Conservation (phyloP, 2,113 vertebrate genomes). For the Pampusana beccarii region DNA sequence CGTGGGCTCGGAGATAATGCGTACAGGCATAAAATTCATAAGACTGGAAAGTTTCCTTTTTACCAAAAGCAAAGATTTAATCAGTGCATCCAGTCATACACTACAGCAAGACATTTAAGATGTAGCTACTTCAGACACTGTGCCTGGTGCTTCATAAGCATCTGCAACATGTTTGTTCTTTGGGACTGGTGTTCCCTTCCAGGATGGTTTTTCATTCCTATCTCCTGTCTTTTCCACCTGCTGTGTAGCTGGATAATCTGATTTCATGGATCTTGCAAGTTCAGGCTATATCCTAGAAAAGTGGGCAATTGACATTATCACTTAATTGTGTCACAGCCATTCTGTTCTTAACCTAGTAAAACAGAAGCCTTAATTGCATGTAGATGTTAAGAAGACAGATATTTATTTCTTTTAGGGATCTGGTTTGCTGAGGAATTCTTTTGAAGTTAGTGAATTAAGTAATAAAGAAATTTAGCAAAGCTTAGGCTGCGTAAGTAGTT, state of each 20-base stretch:
- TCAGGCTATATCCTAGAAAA: neutral
- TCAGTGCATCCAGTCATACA: neutral
- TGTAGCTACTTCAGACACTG: neutral
- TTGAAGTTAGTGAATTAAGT: neutral
- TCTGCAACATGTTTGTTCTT: neutral
- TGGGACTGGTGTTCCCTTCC: neutral
- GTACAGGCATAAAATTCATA: rapidly evolving
- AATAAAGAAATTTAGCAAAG: neutral
- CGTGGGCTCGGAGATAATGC: neutral
- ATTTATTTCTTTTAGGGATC: neutral
- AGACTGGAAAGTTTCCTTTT: neutral
- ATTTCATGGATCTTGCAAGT: neutral
- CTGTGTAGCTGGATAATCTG: neutral
- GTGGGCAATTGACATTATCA: neutral
- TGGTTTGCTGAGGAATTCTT: neutral
- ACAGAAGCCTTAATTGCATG: neutral
- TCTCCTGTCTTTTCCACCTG: neutral
- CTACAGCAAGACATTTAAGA: neutral
- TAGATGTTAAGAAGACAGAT: neutral
- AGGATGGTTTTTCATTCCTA: neutral
- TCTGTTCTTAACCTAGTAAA: neutral
- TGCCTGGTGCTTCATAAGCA: neutral
- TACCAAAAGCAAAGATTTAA: neutral
- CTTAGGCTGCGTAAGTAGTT: neutral
- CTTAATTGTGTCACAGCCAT: neutral